Percentiles rank a stretch among this genome's conserved stretches.
Evolutionary conservation across 1,140 invertebrate species (phyloP).

Genomic region (Plutomurus gul): DNA sequence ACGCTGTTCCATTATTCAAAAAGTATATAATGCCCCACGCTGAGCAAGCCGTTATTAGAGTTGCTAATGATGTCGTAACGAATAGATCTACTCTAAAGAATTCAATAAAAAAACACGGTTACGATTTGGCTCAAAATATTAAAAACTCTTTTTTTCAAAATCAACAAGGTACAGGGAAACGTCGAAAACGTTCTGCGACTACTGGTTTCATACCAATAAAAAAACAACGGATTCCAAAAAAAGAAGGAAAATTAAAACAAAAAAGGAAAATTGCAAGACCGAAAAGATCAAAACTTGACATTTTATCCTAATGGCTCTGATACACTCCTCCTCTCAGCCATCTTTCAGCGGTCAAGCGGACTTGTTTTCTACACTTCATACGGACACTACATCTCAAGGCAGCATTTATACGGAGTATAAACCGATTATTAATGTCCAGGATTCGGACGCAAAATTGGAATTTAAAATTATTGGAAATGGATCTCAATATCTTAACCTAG

Average conservation of each 20-base stretch:
- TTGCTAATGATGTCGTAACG: too few relatives aligned
- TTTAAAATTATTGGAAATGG: constrained; percentile 37
- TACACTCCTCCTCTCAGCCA: constrained; percentile 8
- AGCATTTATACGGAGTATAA: constrained; percentile 17
- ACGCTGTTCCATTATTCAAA: too few relatives aligned
- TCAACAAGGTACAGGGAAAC: too few relatives aligned
- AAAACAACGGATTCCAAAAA: neutral
- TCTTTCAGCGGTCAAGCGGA: neutral
- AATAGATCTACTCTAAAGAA: too few relatives aligned
- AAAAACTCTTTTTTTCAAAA: too few relatives aligned
- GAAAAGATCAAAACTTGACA: constrained; percentile 11
- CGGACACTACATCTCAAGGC: constrained; percentile 25
- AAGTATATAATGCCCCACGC: too few relatives aligned
- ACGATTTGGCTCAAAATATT: too few relatives aligned
- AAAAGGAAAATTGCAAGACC: neutral
- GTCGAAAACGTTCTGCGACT: too few relatives aligned
- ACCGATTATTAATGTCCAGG: constrained; percentile 23
- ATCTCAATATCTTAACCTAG: constrained; percentile 33
- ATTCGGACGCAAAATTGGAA: constrained; percentile 32
- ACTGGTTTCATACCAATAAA: too few relatives aligned
- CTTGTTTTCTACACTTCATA: constrained; percentile 15
- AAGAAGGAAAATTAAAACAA: neutral
- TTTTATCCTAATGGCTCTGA: constrained; percentile 32
- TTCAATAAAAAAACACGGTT: too few relatives aligned
- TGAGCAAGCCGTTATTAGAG: too few relatives aligned